These are phyloP conservation scores for Littorina saxatilis DNA, from an alignment of 1,140 invertebrate species.

Conservation along the genomic window DNA sequence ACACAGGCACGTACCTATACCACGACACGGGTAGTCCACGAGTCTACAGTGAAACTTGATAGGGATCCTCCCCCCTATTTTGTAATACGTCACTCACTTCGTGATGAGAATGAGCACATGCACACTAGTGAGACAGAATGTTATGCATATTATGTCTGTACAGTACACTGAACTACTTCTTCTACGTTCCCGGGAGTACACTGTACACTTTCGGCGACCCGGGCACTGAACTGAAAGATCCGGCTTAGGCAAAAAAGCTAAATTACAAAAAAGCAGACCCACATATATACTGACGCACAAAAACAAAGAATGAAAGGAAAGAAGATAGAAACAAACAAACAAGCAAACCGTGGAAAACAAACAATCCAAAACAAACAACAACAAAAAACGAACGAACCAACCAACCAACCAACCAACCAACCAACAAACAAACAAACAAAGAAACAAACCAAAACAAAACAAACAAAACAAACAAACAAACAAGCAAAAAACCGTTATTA, in stretches of 20 bases:
- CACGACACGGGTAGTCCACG: too few species aligned
- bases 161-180: too few species aligned
- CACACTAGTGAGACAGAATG: too few species aligned
- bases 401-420: neutral
- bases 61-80: neutral
- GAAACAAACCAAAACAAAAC: neutral
- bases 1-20: too few species aligned
- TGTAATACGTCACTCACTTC: neutral
- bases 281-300: neutral
- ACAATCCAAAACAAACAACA: neutral
- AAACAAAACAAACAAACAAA: neutral
- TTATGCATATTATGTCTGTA: too few species aligned
- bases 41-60: slow-evolving; percentile 8
- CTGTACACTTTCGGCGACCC: too few species aligned
- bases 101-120: neutral
- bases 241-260: too few species aligned
- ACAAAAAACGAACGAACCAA: slow-evolving; percentile 4
- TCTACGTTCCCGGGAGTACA: too few species aligned
- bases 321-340: neutral
- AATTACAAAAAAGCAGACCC: too few species aligned
- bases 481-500: neutral
- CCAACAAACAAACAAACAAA: slow-evolving; percentile 14
- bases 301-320: neutral
- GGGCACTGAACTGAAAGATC: too few species aligned
- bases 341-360: neutral